Evolutionary conservation across 2,113 vertebrate genomes (phyloP).

Genomic region (Eptesicus fuscus): DNA sequence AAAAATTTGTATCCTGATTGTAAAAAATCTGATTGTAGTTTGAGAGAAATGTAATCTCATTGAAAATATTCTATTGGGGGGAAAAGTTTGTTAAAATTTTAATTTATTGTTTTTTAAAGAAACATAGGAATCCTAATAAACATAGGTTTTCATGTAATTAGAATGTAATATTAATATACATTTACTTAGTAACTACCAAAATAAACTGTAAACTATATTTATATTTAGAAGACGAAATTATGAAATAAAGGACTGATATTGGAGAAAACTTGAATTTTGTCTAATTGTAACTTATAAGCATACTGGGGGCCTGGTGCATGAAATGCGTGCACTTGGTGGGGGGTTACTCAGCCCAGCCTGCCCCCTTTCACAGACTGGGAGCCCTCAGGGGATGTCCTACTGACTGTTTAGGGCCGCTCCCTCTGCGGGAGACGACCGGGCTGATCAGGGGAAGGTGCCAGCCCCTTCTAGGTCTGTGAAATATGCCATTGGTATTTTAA

Average conservation of each 20-base stretch:
- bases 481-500: too few relatives aligned
- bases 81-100: neutral
- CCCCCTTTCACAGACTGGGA: too few relatives aligned
- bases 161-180: neutral
- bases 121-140: conserved; percentile 7
- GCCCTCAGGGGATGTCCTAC: too few relatives aligned
- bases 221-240: conserved; percentile 1
- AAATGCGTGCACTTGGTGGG: too few relatives aligned
- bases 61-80: conserved; percentile 5
- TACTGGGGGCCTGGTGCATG: neutral
- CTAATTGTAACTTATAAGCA: conserved; percentile 23
- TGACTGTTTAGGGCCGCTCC: too few relatives aligned
- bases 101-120: neutral
- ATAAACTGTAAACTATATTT: neutral
- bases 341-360: too few relatives aligned
- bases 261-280: conserved; percentile 1
- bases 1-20: conserved; percentile 26
- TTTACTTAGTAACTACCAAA: conserved; percentile 14
- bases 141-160: neutral
- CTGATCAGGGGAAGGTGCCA: too few relatives aligned
- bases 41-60: neutral
- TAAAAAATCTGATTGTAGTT: neutral
- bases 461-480: too few relatives aligned
- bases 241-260: neutral
- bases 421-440: too few relatives aligned